Evolutionary conservation across 2,888 invertebrate genomes (phyloP), one percentile per base, ranked within the genome.

Genomic region (Ischnus inquisitorius): DNA sequence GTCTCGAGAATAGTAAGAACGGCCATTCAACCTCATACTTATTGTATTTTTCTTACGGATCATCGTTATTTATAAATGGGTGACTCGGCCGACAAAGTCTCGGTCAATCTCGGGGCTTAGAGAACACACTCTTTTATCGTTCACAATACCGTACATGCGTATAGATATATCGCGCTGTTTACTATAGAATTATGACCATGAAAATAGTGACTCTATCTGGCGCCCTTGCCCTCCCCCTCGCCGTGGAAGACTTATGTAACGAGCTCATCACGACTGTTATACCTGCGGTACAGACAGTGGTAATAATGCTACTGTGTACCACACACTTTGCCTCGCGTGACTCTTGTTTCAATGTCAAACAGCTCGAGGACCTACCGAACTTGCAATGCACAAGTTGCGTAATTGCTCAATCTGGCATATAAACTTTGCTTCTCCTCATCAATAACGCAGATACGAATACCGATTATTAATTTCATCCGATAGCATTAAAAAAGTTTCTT

Each of bases 61-160:
- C 79, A 79, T 79, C 79, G 65, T 80, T 83, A 83, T 83, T 80
- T 83, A 83, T 83, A 83, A 83, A 80, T 77, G 39, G 69, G 65
- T 80, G 83, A 83, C 76, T 79, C 79, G 71, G 8, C 22, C 57
- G 54, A 43, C 41, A 19, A n/a, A 19, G 12, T 12, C 43, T 64
- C 64, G 82, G 19, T 67, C 16, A 68, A 69, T 54, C 57, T 22
- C 65, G 41, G 22, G 41, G 51, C 51, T 67, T 4, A 6, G 74
- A 62, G 46, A 43, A 12, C 41, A 41, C 22, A 57, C 43, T 74
- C 46, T 46, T 74, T 74, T 54, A 62, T 74, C 74, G 74, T 43
- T 48, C 74, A 25, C 46, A 74, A 74, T 74, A 74, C 6, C n/a
- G 28, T 14, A 25, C 12, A 6, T 16, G 19, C 22, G 54, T 22